Percentiles rank a stretch among this genome's conserved stretches.
Conservation (phyloP, 1,140 invertebrate genomes). For the Polypedilum pembai region DNA sequence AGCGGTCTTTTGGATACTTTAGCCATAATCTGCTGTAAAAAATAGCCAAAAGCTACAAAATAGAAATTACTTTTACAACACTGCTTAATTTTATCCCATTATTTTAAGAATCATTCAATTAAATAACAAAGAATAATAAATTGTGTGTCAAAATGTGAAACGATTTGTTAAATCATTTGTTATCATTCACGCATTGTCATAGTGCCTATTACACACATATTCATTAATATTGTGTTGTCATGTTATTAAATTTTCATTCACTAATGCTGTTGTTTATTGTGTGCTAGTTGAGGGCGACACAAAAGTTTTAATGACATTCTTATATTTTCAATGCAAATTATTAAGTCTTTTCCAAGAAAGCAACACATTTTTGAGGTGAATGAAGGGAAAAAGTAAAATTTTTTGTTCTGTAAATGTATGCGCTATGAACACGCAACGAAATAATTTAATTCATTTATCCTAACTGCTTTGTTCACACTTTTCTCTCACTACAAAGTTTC, state of each 20-base stretch:
- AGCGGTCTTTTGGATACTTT: no score
- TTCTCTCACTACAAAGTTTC: neutral
- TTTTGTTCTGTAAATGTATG: neutral
- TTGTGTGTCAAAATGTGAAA: neutral
- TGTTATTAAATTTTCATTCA: neutral
- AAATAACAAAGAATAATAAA: neutral
- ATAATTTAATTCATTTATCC: conserved; percentile 27
- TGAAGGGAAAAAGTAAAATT: neutral
- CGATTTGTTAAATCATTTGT: conserved; percentile 6
- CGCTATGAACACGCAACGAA: conserved; percentile 20
- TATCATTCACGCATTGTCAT: conserved; percentile 9
- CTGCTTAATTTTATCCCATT: no score
- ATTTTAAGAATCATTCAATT: conserved; percentile 1
- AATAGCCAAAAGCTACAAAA: no score
- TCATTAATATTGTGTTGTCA: neutral
- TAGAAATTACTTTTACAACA: no score
- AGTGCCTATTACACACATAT: neutral
- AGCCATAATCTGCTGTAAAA: no score
- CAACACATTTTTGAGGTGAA: neutral
- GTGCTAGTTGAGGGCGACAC: neutral
- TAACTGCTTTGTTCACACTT: conserved; percentile 17
- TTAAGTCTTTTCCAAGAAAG: neutral
- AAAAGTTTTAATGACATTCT: neutral
- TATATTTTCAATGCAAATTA: conserved; percentile 10
- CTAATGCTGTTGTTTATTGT: neutral